These are phyloP conservation scores for Acanthisitta chloris DNA, from an alignment of 2,113 vertebrate genomes.

Conservation along the genomic window DNA sequence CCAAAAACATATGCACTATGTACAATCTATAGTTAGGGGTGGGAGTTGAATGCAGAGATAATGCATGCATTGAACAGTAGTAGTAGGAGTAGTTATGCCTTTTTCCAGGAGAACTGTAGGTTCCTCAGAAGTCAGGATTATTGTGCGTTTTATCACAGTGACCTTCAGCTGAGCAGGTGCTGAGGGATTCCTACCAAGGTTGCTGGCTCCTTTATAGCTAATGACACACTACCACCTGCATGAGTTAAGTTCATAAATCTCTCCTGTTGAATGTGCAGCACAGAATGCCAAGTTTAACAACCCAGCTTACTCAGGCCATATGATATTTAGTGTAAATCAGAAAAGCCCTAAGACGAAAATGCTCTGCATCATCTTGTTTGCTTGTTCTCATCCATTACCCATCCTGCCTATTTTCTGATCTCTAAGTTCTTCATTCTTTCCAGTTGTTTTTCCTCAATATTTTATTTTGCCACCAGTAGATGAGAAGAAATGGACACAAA, in stretches of 20 bases:
- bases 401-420: not conserved
- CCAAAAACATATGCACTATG: not conserved
- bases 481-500: not conserved
- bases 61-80: not conserved
- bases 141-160: not conserved
- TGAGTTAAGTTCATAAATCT: not conserved
- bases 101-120: not conserved
- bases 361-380: not conserved
- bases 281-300: not conserved
- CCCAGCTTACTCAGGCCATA: not conserved
- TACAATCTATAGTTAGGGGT: not conserved
- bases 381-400: not conserved
- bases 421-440: not conserved
- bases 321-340: not conserved
- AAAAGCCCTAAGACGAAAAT: not conserved
- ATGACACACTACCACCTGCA: not conserved
- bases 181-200: not conserved
- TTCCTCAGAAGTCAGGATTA: not conserved
- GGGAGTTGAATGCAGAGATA: not conserved
- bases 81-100: not conserved
- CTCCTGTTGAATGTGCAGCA: not conserved
- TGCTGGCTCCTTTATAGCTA: not conserved
- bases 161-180: conserved; percentile 5
- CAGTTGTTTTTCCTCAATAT: not conserved
- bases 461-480: not conserved